Evolutionary conservation across 2,888 invertebrate species (phyloP).

Genomic region (Diachrysia chrysitis): DNA sequence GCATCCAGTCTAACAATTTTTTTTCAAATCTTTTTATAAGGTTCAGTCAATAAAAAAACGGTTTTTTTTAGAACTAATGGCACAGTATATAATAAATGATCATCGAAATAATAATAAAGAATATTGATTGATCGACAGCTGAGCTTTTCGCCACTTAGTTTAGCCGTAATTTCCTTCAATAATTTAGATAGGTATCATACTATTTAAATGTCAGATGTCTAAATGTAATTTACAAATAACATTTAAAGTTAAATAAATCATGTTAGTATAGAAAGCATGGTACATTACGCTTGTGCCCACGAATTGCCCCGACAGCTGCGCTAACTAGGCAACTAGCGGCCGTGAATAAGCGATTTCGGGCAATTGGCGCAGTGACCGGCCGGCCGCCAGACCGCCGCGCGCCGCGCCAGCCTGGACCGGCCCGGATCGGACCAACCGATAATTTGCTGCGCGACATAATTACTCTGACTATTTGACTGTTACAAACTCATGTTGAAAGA

Average conservation of each 20-base stretch:
- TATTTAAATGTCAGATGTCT: background rate
- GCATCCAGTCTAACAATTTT: no score
- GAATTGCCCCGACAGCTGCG: conserved; percentile 68
- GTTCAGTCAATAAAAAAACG: no score
- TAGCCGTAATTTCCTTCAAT: background rate
- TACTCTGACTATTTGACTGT: conserved; percentile 51
- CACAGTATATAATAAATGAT: background rate
- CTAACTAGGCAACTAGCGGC: conserved; percentile 84
- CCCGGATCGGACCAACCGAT: conserved; percentile 41
- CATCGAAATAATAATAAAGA: background rate
- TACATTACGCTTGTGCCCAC: background rate
- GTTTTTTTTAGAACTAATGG: background rate
- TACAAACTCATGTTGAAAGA: background rate
- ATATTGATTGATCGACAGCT: background rate
- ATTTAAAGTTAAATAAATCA: background rate
- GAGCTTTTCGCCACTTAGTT: background rate
- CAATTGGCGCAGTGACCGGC: conserved; percentile 65
- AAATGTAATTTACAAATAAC: background rate
- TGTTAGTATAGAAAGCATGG: background rate
- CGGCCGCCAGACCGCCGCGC: conserved; percentile 16
- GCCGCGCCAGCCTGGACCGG: conserved; percentile 29
- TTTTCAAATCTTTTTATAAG: no score
- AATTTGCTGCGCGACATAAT: conserved; percentile 57
- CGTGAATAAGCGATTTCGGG: conserved; percentile 84
- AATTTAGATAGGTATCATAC: no score